phyloP scores from a whole-genome alignment of 2,888 invertebrate species.

The Hoplodrina blanda region DNA sequence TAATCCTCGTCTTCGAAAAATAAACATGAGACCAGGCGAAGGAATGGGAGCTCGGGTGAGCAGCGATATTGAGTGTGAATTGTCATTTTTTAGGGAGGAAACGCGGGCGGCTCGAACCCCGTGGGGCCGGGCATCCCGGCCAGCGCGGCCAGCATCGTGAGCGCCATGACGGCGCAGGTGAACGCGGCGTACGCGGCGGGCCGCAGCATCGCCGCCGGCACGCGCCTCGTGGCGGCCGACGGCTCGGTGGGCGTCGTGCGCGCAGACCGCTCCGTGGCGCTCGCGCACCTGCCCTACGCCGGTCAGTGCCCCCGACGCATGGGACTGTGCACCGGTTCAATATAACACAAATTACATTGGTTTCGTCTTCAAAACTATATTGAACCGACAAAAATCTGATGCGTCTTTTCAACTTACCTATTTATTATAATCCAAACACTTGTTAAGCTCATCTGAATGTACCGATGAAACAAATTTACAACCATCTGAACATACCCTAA shows the following conservation, averaged over 20 bases:
- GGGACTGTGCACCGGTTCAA: no score
- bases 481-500: no score
- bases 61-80: neutral
- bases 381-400: no score
- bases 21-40: no score
- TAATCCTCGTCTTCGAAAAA: no score
- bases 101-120: conserved; percentile 25
- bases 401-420: no score
- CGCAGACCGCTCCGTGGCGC: conserved; percentile 91
- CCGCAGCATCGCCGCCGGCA: conserved; percentile 89
- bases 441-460: no score
- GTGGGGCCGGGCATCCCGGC: conserved; percentile 53
- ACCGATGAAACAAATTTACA: no score
- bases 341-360: no score
- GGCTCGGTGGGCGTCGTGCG: conserved; percentile 93
- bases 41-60: no score
- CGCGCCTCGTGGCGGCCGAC: conserved; percentile 90
- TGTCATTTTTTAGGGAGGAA: conserved; percentile 3
- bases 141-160: conserved; percentile 80
- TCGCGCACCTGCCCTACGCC: conserved; percentile 88
- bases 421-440: no score
- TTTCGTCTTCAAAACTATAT: no score
- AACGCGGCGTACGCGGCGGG: conserved; percentile 91
- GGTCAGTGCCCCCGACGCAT: conserved; percentile 58
- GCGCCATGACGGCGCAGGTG: conserved; percentile 92